Conservation (phyloP, 2,888 invertebrate genomes). For the Dioctria rufipes region DNA sequence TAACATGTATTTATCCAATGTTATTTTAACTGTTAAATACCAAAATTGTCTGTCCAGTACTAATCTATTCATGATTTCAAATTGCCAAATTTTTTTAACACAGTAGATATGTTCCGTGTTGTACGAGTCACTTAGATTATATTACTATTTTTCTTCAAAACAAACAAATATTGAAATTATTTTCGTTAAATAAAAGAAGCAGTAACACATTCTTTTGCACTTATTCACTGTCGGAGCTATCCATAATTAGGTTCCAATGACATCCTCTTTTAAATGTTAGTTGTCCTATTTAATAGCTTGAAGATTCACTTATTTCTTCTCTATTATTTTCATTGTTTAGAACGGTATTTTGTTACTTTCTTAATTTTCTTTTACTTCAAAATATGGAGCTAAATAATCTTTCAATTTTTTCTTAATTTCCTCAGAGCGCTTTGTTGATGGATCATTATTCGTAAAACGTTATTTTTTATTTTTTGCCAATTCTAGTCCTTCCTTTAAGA, state of each 20-base stretch:
- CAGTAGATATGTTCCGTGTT: no score
- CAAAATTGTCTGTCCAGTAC: no score
- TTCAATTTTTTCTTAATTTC: constrained; percentile 37
- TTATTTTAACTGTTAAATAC: no score
- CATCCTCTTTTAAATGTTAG: constrained; percentile 19
- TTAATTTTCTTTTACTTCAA: constrained; percentile 31
- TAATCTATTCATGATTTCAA: no score
- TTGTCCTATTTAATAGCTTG: not conserved
- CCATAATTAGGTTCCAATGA: constrained; percentile 29
- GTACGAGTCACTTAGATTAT: no score
- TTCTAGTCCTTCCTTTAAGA: constrained; percentile 23
- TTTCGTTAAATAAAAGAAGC: constrained; percentile 16
- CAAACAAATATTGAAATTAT: constrained; percentile 10
- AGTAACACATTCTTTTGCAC: not conserved
- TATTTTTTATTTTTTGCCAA: constrained; percentile 18
- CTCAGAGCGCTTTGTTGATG: constrained; percentile 36
- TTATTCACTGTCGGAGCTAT: constrained; percentile 25
- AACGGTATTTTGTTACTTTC: constrained; percentile 28
- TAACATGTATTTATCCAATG: no score
- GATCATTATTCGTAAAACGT: constrained; percentile 32
- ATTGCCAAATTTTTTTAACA: no score
- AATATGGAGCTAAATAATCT: constrained; percentile 36
- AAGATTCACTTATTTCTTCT: constrained; percentile 33
- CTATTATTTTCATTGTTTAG: constrained; percentile 45
- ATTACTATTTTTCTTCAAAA: no score